phyloP scores from a whole-genome alignment of 2,797 vertebrate genomes.

The Xenentodon cancila region DNA sequence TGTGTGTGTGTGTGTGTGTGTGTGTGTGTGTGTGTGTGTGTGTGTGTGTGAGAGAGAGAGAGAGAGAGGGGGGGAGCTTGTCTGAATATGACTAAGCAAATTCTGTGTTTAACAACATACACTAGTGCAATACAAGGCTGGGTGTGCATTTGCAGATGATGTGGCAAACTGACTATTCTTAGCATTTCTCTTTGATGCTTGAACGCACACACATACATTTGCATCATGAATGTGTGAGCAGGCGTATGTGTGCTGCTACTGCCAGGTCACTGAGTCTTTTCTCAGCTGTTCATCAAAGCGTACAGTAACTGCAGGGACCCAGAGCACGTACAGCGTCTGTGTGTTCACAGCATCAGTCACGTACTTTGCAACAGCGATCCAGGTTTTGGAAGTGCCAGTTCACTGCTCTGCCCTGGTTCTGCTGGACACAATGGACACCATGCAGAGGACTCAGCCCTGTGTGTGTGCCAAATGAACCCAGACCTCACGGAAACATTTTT shows the following conservation, averaged over 20 bases:
- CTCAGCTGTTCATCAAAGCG: conserved; percentile 70
- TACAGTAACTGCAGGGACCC: conserved; percentile 44
- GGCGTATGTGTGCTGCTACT: conserved; percentile 1
- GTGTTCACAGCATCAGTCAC: conserved; percentile 68
- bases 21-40: background rate
- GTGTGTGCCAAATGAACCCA: conserved; percentile 32
- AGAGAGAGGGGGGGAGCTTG: too few species aligned
- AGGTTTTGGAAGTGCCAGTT: conserved; percentile 58
- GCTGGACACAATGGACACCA: conserved; percentile 36
- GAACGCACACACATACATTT: conserved; percentile 23
- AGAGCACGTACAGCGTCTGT: conserved; percentile 70
- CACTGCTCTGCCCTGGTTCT: conserved; percentile 47
- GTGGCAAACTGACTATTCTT: conserved; percentile 13
- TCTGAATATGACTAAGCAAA: conserved; percentile 1
- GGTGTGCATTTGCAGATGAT: background rate
- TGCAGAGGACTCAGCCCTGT: conserved; percentile 5
- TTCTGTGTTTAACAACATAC: background rate
- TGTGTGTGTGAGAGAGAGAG: too few species aligned
- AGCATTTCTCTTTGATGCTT: background rate
- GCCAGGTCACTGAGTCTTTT: conserved; percentile 53
- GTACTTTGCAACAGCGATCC: conserved; percentile 66
- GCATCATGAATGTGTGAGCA: conserved; percentile 9
- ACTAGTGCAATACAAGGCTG: background rate
- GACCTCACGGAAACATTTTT: conserved; percentile 30
- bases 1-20: background rate